These are phyloP conservation scores for Dunckerocampus dactyliophorus DNA, from an alignment of 2,113 vertebrate species.

Conservation along the genomic window DNA sequence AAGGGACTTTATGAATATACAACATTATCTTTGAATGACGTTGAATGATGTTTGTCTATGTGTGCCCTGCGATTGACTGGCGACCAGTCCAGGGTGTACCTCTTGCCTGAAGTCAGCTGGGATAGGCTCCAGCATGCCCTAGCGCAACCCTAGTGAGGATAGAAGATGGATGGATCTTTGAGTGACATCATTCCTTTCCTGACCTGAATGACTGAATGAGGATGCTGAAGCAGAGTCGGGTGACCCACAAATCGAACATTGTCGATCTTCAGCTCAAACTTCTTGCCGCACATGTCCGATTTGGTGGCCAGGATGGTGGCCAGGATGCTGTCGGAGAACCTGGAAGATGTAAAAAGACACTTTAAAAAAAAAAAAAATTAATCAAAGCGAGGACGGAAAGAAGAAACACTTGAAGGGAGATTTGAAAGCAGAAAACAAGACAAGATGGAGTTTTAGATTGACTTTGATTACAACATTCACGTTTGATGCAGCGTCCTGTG, in stretches of 20 bases:
- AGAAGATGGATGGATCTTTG: no score
- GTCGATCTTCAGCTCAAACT: slow-evolving; percentile 98
- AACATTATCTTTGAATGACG: neutral
- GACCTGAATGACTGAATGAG: slow-evolving; percentile 78
- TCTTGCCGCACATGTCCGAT: slow-evolving; percentile 97
- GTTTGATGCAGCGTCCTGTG: slow-evolving; percentile 37
- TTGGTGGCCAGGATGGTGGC: slow-evolving; percentile 98
- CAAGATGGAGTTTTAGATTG: slow-evolving; percentile 31
- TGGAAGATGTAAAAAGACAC: slow-evolving; percentile 44
- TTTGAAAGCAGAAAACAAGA: slow-evolving; percentile 4
- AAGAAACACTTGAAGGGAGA: neutral
- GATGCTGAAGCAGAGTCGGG: slow-evolving; percentile 90
- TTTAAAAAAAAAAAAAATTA: neutral
- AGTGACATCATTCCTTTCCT: neutral
- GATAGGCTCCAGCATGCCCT: no score
- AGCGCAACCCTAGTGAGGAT: no score
- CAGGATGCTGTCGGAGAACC: slow-evolving; percentile 96
- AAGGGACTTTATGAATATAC: neutral
- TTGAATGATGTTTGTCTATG: no score
- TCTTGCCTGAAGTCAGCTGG: no score
- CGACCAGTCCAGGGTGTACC: no score
- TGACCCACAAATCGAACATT: slow-evolving; percentile 97
- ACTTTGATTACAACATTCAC: slow-evolving; percentile 13
- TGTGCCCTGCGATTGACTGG: no score
- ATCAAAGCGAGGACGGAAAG: neutral